Evolutionary conservation across 2,797 vertebrate genomes (phyloP), one percentile per base, ranked within the genome.

Genomic region (Danio albolineatus): DNA sequence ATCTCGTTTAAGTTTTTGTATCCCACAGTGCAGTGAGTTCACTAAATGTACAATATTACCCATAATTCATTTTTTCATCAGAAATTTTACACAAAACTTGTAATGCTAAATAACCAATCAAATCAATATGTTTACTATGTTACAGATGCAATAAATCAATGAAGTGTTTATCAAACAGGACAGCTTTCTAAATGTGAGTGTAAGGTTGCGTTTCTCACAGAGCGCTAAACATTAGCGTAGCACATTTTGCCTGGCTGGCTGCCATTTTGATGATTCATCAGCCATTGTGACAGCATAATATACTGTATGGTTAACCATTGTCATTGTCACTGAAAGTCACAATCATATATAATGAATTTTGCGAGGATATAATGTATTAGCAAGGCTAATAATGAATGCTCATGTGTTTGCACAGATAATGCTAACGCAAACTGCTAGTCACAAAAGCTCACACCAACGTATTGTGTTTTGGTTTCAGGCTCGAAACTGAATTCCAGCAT

Each of bases 191-290:
- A 17, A 17, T 28, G 28, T 10, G 38, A 9, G 65, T 12, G 10
- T 8, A 12, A 7, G 36, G 36, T 53, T 19, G 36, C 13, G n/a
- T 70, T 53, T 70, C 28, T 53, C 48, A 69, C 5, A 4, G 36
- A 17, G 48, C 10, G 16, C 16, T 28, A 28, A 53, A 69, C 53
- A 53, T 53, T 70, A 53, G 16, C 66, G 6, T 53, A 5, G 28
- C 6, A 12, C 4, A 13, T 70, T 53, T 39, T 39, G 48, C 38
- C 36, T 70, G 66, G 48, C 66, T 13, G 1, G 10, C 48, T 53
- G 48, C 28, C 66, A 69, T 53, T 53, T 53, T 69, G 48, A 69
- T 69, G 66, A 69, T 39, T 53, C 36, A 39, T 70, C 16, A 17
- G 28, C 14, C 10, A 19, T 70, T 17, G 36, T 70, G 36, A 51